Conservation (phyloP, 2,113 vertebrate genomes). For the Pyxicephalus adspersus region DNA sequence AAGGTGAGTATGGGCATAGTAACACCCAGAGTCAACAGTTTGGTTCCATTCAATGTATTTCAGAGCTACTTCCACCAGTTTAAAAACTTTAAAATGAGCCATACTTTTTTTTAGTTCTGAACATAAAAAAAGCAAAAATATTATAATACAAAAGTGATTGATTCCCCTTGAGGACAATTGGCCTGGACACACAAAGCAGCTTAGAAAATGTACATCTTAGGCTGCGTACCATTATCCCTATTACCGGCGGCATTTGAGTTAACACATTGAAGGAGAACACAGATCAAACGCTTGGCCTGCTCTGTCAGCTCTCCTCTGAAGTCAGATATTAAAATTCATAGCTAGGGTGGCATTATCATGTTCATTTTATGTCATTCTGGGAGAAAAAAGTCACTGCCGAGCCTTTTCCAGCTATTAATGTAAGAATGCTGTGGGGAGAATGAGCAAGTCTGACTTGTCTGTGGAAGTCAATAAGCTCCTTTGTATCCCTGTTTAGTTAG, state of each 20-base stretch:
- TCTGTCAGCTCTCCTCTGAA: slow-evolving; percentile 35
- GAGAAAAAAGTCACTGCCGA: neutral
- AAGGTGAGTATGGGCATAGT: too few species aligned
- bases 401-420: too few species aligned
- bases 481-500: too few species aligned
- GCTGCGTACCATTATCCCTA: neutral
- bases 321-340: slow-evolving; percentile 31
- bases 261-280: neutral
- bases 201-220: slow-evolving; percentile 15
- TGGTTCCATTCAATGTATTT: too few species aligned
- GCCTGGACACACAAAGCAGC: neutral
- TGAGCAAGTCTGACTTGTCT: too few species aligned
- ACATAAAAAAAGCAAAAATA: too few species aligned
- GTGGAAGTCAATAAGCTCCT: too few species aligned
- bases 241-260: neutral
- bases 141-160: neutral
- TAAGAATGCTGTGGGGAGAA: too few species aligned
- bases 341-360: slow-evolving; percentile 1
- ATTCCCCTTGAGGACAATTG: neutral
- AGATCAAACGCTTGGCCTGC: slow-evolving; percentile 32
- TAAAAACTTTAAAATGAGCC: too few species aligned
- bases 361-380: slow-evolving; percentile 26
- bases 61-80: too few species aligned
- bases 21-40: too few species aligned
- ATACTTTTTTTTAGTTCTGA: too few species aligned